phyloP scores from a whole-genome alignment of 2,797 vertebrate species.

The Phoxinus dragarum region DNA sequence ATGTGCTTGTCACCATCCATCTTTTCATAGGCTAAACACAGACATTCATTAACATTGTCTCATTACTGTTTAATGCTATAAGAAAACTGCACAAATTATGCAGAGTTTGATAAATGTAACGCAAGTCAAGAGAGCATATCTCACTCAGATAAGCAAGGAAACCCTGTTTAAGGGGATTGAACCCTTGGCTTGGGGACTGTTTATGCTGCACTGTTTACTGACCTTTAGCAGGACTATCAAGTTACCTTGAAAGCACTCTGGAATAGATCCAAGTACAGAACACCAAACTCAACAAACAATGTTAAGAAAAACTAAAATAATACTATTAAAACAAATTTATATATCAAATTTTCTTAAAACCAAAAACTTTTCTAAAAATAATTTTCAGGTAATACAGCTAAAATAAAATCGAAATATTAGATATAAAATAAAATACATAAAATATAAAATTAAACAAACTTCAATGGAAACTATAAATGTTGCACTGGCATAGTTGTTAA shows the following conservation, averaged over 20 bases:
- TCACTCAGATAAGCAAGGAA: background rate
- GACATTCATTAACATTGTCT: background rate
- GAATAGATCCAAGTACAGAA: slow-evolving; percentile 6
- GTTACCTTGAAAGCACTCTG: slow-evolving; percentile 14
- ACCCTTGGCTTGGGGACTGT: background rate
- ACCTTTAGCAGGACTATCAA: slow-evolving; percentile 31
- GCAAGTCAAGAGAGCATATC: background rate
- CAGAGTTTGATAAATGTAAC: background rate
- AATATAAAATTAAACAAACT: background rate
- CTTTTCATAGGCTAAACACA: background rate
- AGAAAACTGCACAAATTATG: background rate
- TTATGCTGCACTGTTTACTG: background rate
- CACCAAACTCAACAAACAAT: slow-evolving; percentile 20
- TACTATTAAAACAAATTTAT: background rate
- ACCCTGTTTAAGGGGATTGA: background rate
- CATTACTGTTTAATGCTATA: background rate
- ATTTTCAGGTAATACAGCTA: background rate
- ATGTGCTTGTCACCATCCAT: background rate
- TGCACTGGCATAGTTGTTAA: background rate
- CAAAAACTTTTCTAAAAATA: background rate
- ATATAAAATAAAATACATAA: too few species aligned
- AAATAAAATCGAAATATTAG: background rate
- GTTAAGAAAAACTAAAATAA: background rate
- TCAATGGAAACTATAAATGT: background rate
- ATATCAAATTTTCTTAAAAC: background rate